Percentiles rank a stretch among this genome's conserved stretches.
phyloP scores from a whole-genome alignment of 2,113 vertebrate species.

The Bos indicus region DNA sequence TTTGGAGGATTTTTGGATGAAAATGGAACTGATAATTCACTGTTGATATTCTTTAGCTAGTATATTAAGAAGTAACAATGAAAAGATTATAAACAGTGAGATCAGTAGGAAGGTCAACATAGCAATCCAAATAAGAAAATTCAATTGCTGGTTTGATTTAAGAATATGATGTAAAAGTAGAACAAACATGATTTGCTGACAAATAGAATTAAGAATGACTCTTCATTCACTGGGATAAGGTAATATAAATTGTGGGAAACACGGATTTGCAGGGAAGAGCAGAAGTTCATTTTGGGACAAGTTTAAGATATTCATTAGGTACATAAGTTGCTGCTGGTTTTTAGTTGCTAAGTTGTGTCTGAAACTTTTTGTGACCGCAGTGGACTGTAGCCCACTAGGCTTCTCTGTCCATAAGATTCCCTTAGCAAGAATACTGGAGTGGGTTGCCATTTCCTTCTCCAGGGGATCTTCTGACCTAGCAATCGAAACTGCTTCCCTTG shows the following conservation, averaged over 20 bases:
- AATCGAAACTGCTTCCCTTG: background rate
- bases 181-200: background rate
- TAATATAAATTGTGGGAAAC: background rate
- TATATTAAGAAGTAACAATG: background rate
- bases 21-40: background rate
- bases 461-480: background rate
- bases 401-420: background rate
- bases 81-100: background rate
- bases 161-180: background rate
- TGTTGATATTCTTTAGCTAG: background rate
- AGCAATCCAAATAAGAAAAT: background rate
- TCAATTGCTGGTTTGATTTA: background rate
- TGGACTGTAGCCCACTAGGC: background rate
- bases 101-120: background rate
- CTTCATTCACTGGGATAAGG: background rate
- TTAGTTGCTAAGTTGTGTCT: background rate
- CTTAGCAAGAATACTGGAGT: background rate
- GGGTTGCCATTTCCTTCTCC: background rate
- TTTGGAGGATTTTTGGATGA: background rate
- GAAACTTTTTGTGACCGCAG: rapidly evolving
- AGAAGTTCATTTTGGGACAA: background rate
- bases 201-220: background rate
- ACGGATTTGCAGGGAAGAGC: background rate
- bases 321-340: background rate
- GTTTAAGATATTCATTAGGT: background rate